Evolutionary conservation across 1,140 invertebrate species (phyloP).

Genomic region (Thalassaphorura encarpata): DNA sequence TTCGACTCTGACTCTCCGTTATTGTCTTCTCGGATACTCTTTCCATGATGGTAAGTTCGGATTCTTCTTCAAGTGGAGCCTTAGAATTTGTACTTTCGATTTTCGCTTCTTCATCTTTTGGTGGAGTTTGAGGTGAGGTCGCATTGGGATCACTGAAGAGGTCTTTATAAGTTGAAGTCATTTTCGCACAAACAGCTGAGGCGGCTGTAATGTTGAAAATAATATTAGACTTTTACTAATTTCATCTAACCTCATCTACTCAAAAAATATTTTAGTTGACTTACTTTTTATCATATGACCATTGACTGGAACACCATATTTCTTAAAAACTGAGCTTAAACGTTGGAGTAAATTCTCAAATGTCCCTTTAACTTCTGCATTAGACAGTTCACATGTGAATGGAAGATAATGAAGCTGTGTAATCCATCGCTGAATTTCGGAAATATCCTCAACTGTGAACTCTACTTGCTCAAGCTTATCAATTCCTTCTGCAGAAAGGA

Average conservation of each 20-base stretch:
- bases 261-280: not conserved
- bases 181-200: not conserved
- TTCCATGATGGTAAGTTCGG: constrained; percentile 11
- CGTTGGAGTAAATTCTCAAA: constrained; percentile 12
- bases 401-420: constrained; percentile 22
- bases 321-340: constrained; percentile 13
- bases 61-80: not conserved
- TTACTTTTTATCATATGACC: constrained; percentile 16
- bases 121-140: not conserved
- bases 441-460: constrained; percentile 15
- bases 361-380: constrained; percentile 2
- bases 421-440: constrained; percentile 15
- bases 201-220: not conserved
- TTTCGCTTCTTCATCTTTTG: not conserved
- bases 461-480: not conserved
- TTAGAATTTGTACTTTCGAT: not conserved
- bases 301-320: constrained; percentile 16
- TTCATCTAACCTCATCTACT: too few relatives aligned
- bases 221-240: not conserved
- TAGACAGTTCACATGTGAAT: constrained; percentile 23
- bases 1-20: constrained; percentile 9
- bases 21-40: constrained; percentile 13
- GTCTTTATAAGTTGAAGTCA: not conserved
- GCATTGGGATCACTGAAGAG: not conserved
- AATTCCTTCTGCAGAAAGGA: too few relatives aligned